Percentiles rank a stretch among this genome's conserved stretches.
Evolutionary conservation across 1,140 invertebrate species (phyloP).

Genomic region (Bombus waltoni): DNA sequence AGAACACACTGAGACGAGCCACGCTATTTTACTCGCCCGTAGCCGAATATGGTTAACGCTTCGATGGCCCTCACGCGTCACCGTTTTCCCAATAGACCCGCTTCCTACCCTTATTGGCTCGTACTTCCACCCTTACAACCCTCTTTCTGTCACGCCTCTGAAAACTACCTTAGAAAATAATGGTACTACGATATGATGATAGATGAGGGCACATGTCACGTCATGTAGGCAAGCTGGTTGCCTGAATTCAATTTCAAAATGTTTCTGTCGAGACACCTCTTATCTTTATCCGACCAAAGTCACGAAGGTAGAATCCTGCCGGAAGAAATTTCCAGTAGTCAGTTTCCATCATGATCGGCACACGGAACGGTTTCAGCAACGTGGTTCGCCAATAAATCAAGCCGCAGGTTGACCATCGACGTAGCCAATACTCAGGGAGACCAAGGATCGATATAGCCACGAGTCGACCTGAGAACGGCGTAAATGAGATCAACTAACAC

Average conservation of each 20-base stretch:
- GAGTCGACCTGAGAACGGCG: constrained; percentile 33
- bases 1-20: background rate
- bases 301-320: background rate
- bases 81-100: background rate
- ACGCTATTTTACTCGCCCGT: background rate
- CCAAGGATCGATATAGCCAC: constrained; percentile 48
- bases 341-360: background rate
- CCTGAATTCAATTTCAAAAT: background rate
- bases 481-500: constrained; percentile 43
- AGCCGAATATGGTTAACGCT: background rate
- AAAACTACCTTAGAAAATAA: background rate
- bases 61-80: background rate
- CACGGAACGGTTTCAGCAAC: constrained; percentile 1
- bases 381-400: constrained; percentile 48
- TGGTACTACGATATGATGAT: background rate
- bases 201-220: background rate
- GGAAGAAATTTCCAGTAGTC: constrained; percentile 22
- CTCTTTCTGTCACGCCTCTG: background rate
- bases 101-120: background rate
- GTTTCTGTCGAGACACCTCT: background rate
- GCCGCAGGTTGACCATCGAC: constrained; percentile 35
- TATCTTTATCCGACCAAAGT: too few relatives aligned
- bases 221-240: background rate
- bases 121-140: background rate
- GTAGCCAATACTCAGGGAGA: constrained; percentile 31